These are phyloP conservation scores for Rhabdomys pumilio DNA, from an alignment of 2,797 vertebrate species.

Conservation along the genomic window DNA sequence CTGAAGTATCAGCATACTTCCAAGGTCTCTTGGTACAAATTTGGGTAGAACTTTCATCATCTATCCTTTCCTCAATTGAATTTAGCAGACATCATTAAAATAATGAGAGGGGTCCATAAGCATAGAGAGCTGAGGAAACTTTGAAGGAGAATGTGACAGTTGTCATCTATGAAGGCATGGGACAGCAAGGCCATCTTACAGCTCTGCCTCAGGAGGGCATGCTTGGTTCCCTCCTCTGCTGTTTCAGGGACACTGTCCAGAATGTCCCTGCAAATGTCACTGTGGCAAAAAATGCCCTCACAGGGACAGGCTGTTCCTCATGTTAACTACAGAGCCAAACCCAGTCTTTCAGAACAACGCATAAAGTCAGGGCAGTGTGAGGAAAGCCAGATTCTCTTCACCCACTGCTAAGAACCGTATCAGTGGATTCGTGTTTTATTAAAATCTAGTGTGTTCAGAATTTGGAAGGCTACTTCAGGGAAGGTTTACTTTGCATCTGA, in stretches of 20 bases:
- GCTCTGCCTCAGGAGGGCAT: not conserved
- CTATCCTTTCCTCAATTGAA: not conserved
- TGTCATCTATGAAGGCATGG: not conserved
- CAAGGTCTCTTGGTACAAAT: not conserved
- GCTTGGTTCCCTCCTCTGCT: not conserved
- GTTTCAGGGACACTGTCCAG: not conserved
- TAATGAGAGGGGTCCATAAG: slow-evolving; percentile 27
- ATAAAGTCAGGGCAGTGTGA: not conserved
- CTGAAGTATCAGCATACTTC: not conserved
- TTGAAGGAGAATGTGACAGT: not conserved
- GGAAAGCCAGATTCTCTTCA: not conserved
- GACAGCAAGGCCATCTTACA: not conserved
- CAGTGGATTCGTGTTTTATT: not conserved
- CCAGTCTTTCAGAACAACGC: not conserved
- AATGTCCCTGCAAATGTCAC: not conserved
- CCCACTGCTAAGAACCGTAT: not conserved
- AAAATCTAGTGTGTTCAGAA: not conserved
- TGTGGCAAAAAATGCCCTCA: not conserved
- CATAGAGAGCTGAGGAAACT: not conserved
- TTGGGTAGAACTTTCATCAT: not conserved
- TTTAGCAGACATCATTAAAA: slow-evolving; percentile 45
- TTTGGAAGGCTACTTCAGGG: not conserved
- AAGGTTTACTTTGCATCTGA: not conserved
- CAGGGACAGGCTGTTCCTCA: not conserved
- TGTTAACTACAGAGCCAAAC: not conserved